phyloP scores from a whole-genome alignment of 2,113 vertebrate genomes.

The Vulpes ferrilata region DNA sequence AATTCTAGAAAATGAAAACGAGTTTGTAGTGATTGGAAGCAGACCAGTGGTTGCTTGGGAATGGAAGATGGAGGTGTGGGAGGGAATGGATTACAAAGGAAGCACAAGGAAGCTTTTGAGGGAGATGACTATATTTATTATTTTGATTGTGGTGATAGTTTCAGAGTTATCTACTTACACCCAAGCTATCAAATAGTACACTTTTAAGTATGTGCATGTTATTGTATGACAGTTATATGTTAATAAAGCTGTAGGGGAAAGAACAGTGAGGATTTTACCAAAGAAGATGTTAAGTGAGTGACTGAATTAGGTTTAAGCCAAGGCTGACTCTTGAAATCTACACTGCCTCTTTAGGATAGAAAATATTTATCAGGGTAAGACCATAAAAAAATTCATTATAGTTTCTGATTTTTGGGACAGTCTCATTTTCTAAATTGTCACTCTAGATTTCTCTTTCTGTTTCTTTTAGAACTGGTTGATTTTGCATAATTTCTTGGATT shows the following conservation, averaged over 20 bases:
- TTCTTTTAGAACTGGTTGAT: slow-evolving; percentile 56
- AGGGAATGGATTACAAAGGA: background rate
- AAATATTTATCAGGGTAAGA: background rate
- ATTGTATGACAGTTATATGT: background rate
- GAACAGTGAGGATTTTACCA: background rate
- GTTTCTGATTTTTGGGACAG: slow-evolving; percentile 48
- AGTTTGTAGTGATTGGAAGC: background rate
- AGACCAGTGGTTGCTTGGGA: background rate
- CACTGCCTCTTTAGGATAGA: background rate
- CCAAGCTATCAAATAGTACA: background rate
- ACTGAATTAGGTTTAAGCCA: background rate
- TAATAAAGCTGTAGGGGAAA: background rate
- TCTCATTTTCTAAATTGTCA: slow-evolving; percentile 43
- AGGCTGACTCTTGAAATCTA: slow-evolving; percentile 28
- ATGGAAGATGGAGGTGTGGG: background rate
- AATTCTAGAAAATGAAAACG: slow-evolving; percentile 47
- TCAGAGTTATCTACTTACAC: background rate
- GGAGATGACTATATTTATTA: background rate
- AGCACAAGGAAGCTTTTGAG: background rate
- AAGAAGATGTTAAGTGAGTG: slow-evolving; percentile 38
- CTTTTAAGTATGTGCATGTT: background rate
- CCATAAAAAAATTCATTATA: background rate
- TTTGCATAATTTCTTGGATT: slow-evolving; percentile 53
- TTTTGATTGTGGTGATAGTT: slow-evolving; percentile 27
- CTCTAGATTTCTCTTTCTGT: background rate